These are phyloP conservation scores for Sebastolobus altivelis DNA, from an alignment of 2,797 vertebrate species.

Conservation along the genomic window DNA sequence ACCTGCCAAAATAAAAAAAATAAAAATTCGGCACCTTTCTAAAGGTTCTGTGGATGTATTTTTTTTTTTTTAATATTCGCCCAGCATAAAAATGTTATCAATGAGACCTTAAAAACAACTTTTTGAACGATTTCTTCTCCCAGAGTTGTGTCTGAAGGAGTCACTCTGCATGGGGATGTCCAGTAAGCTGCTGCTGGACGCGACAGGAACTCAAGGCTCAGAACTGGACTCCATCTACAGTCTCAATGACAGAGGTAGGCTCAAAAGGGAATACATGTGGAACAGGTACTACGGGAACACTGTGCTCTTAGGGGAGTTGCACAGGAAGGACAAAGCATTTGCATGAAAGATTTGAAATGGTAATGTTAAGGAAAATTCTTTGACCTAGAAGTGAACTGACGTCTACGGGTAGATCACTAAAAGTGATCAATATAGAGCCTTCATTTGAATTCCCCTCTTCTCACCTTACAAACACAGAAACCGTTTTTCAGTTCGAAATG, in stretches of 20 bases:
- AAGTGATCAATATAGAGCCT: neutral
- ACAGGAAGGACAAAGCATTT: neutral
- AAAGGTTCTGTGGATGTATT: too few species aligned
- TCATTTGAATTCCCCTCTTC: neutral
- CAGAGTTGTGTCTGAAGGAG: conserved; percentile 92
- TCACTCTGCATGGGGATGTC: conserved; percentile 91
- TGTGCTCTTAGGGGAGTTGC: neutral
- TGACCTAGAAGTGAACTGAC: neutral
- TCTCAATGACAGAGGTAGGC: conserved; percentile 88
- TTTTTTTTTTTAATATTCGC: too few species aligned
- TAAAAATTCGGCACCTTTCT: too few species aligned
- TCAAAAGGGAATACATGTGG: neutral
- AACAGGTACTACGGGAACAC: neutral
- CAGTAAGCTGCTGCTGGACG: conserved; percentile 90
- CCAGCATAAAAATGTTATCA: too few species aligned
- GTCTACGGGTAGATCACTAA: neutral
- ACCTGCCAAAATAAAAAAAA: too few species aligned
- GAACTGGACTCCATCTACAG: conserved; percentile 88
- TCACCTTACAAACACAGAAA: conserved; percentile 8
- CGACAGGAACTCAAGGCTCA: conserved; percentile 78
- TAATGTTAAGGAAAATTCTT: neutral
- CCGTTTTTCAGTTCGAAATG: neutral
- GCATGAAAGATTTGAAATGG: neutral
- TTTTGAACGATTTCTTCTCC: neutral
- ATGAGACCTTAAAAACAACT: too few species aligned